Evolutionary conservation across 1,140 invertebrate genomes (phyloP).

Genomic region (Campoletis sonorensis): DNA sequence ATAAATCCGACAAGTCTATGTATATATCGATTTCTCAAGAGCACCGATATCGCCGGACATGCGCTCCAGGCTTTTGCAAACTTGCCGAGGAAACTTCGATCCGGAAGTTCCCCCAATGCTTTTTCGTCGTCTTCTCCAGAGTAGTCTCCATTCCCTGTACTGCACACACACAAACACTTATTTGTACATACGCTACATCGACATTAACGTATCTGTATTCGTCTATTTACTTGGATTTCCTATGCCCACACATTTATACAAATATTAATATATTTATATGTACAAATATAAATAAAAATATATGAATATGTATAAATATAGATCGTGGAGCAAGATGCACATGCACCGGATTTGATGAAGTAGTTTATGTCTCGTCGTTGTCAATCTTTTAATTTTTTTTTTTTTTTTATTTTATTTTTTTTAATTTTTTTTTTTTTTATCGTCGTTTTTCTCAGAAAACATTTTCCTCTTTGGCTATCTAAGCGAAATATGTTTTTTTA

Average conservation of each 20-base stretch:
- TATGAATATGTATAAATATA: neutral
- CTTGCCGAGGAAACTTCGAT: neutral
- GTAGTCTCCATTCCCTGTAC: neutral
- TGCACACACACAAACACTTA: neutral
- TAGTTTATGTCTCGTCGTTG: neutral
- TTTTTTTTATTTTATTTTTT: neutral
- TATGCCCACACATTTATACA: too few relatives aligned
- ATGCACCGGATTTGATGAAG: neutral
- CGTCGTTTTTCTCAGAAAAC: neutral
- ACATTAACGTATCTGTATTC: too few relatives aligned
- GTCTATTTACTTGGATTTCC: too few relatives aligned
- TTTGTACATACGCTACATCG: neutral
- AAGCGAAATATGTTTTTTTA: neutral
- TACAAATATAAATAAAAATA: too few relatives aligned
- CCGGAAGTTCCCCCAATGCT: neutral
- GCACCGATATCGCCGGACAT: neutral
- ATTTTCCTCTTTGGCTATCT: neutral
- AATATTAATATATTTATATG: too few relatives aligned
- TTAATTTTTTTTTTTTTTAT: neutral
- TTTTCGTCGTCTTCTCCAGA: neutral
- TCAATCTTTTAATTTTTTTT: too few relatives aligned
- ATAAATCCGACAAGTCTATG: neutral
- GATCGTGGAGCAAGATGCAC: neutral
- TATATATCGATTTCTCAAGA: slow-evolving; percentile 1
- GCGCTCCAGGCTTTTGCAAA: neutral